These are phyloP conservation scores for Chloebia gouldiae DNA, from an alignment of 2,113 vertebrate species.

Conservation along the genomic window DNA sequence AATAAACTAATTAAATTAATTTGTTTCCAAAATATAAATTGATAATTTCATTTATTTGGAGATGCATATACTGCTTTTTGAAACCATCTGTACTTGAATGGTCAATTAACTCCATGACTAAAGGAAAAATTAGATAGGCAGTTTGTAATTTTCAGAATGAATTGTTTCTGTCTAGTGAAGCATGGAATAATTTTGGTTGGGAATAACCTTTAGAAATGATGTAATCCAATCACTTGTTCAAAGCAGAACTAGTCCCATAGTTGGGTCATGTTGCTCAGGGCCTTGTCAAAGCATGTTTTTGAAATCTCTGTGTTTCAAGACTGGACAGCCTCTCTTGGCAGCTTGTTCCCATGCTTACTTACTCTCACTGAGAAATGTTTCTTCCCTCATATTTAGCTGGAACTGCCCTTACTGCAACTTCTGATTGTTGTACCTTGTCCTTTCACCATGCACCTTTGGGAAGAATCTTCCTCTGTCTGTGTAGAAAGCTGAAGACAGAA, in stretches of 20 bases:
- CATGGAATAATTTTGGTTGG: background rate
- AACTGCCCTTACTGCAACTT: background rate
- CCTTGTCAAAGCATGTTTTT: background rate
- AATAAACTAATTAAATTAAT: background rate
- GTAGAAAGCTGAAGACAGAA: background rate
- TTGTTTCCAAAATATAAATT: background rate
- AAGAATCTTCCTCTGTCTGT: background rate
- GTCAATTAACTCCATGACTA: background rate
- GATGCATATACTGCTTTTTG: background rate
- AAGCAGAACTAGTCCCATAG: background rate
- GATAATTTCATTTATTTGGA: background rate
- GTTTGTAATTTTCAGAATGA: background rate
- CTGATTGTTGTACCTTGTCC: background rate
- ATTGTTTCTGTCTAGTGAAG: background rate
- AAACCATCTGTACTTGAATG: background rate
- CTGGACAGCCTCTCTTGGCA: background rate
- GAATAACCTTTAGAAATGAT: background rate
- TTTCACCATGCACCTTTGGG: background rate
- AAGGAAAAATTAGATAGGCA: background rate
- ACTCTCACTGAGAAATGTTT: background rate
- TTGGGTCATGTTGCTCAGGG: background rate
- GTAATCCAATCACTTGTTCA: background rate
- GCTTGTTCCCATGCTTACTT: background rate
- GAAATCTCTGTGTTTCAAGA: background rate
- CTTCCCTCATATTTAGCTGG: background rate